Base-by-base conservation (phyloP, 1,140 invertebrate species). In the Tetramorium parvispinum region DNA sequence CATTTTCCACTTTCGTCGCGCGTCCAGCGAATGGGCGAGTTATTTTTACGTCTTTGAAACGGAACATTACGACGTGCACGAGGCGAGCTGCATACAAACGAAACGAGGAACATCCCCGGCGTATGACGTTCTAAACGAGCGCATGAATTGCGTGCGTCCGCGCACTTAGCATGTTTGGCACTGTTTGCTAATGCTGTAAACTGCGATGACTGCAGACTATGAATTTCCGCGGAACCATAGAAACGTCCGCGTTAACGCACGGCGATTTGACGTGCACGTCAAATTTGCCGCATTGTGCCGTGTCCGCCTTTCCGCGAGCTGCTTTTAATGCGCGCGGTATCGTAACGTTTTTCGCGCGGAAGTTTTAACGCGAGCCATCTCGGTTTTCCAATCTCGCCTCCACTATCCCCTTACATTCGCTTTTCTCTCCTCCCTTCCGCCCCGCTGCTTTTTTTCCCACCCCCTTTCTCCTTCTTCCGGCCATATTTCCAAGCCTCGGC, bases 321-420 rank as follows among this genome's bases (percentile, higher is more conserved):
- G 59, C 7, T 16, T 4, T 24, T 24, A 66, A 55, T 2, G n/a
- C 66, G 68, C 55, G 85, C 59, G 57, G 51, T 59, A 88, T 51
- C 87, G 61, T 32, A 32, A 71, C 27, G 13, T 70, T 70, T 55
- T 61, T 11, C 85, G 82, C 73, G 70, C 55, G 75, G 59, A 70
- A 89, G 68, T 88, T 89, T 61, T 21, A 68, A 81, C 75, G 53
- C 71, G 55, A 59, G 46, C 83, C 87, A 76, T 71, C 86, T 71
- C 75, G 82, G 63, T 71, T 88, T 89, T 68, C 43, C 87, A 88
- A 89, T 86, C 85, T 88, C 81, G 51, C 53, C 66, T 40, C 3
- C 57, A 59, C 75, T 79, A 75, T 88, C 87, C 24, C 65, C 16
- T 37, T 24, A 37, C 27, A 21, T 37, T 6, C 27, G 10, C 27